Conservation (phyloP, 2,113 vertebrate genomes). For the Proteles cristata region DNA sequence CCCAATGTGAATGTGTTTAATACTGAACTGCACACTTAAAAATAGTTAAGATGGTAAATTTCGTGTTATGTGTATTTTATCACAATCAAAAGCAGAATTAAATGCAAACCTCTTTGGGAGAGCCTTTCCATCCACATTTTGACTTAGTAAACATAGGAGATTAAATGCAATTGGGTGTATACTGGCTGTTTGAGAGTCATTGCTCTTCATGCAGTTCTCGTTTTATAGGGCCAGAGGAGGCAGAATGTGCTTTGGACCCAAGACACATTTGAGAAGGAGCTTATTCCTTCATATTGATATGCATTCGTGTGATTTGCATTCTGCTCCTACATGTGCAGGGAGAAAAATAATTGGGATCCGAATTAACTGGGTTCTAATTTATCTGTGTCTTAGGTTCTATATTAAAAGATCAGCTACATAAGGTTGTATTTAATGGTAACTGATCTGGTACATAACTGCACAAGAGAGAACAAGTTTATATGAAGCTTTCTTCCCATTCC, state of each 20-base stretch:
- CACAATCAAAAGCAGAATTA: neutral
- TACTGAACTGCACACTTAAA: neutral
- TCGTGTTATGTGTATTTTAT: neutral
- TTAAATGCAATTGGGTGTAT: slow-evolving; percentile 1
- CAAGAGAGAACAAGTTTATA: neutral
- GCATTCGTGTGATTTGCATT: neutral
- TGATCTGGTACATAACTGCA: neutral
- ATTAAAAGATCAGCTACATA: neutral
- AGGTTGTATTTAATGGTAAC: neutral
- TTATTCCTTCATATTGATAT: neutral
- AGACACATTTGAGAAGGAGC: neutral
- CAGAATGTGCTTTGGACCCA: neutral
- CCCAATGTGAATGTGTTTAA: neutral
- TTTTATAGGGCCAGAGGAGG: neutral
- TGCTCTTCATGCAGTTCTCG: neutral
- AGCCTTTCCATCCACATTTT: neutral
- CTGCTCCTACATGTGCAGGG: neutral
- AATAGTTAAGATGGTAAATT: neutral
- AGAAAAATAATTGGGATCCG: slow-evolving; percentile 49
- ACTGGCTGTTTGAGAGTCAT: neutral
- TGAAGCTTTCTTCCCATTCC: neutral
- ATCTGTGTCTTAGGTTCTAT: slow-evolving; percentile 12
- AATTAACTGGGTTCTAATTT: slow-evolving; percentile 47
- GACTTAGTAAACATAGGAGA: neutral
- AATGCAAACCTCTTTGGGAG: neutral